Evolutionary conservation across 1,140 invertebrate genomes (phyloP), one percentile per base, ranked within the genome.

Genomic region (Brachionus paranguensis): DNA sequence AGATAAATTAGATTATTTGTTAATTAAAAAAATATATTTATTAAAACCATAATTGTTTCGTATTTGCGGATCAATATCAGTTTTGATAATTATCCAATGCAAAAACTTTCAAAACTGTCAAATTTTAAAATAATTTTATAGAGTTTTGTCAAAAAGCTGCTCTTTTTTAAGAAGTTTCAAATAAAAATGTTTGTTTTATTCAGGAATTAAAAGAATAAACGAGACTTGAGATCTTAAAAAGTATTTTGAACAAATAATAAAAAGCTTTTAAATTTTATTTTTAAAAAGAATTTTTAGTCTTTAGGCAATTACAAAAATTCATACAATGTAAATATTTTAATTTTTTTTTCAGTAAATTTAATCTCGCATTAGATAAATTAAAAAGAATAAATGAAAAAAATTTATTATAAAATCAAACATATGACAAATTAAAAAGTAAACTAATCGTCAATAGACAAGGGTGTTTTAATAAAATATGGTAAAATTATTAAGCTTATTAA

Each of bases 401-500:
- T 72, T 72, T 41, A 72, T 20, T 43, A 0, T 43, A 43, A 3
- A 20, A 72, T 43, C 17, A 72, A 70, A 72, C 11, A 72, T 1
- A 41, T 43, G 37, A 72, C 12, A 72, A 11, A 43, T 20, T 43
- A 41, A 20, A 43, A 20, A 72, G 41, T 43, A 41, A 72, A 17
- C 45, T 43, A 72, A 76, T 76, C 72, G 1, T 76, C 72, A 50
- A 76, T 76, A 14, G 72, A 76, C 10, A 76, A 50, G 24, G 72
- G 72, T 12, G 45, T 76, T 24, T 76, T 76, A 14, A 76, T 50
- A 76, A 64, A 81, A 68, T 81, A 81, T 41, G 78, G 78, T 27
- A 64, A 43, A 64, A 81, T 68, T 64, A 81, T 64, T 12, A 81
- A 64, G 7, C 78, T 64, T 7, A 81, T 29, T 29, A 81, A 43